phyloP scores from a whole-genome alignment of 1,140 invertebrate species.

The Saxidomus purpurata region DNA sequence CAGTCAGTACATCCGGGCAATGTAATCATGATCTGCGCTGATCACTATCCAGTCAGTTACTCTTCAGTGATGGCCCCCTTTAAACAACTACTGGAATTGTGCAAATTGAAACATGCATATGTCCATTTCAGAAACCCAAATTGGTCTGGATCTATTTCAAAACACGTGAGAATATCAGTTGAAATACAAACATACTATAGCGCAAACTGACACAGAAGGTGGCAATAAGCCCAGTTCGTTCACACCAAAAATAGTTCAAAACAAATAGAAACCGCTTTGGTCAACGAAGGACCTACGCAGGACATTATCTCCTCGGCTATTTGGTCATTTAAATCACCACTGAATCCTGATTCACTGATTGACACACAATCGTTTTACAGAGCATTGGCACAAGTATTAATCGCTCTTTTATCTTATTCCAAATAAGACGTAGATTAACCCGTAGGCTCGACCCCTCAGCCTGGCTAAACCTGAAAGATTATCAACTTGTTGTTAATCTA shows the following conservation, averaged over 20 bases:
- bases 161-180: too few species aligned
- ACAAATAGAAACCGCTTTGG: slow-evolving; percentile 29
- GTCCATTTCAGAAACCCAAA: too few species aligned
- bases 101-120: too few species aligned
- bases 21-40: too few species aligned
- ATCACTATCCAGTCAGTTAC: too few species aligned
- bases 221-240: not conserved
- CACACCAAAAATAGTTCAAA: slow-evolving; percentile 1
- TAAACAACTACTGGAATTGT: too few species aligned
- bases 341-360: not conserved
- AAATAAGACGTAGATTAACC: slow-evolving; percentile 1
- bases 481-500: slow-evolving; percentile 25
- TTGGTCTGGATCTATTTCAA: too few species aligned
- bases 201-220: slow-evolving; percentile 19
- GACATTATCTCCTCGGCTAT: not conserved
- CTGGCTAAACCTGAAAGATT: slow-evolving; percentile 8
- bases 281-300: not conserved
- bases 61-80: too few species aligned
- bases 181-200: not conserved
- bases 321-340: slow-evolving; percentile 2
- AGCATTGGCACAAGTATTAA: slow-evolving; percentile 21
- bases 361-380: slow-evolving; percentile 2
- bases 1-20: too few species aligned
- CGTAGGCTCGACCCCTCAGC: slow-evolving; percentile 11
- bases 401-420: not conserved